A percentile compares a stretch with the other conserved stretches of the same genome.
phyloP scores from a whole-genome alignment of 2,888 invertebrate species.

The Drosophila falleni region DNA sequence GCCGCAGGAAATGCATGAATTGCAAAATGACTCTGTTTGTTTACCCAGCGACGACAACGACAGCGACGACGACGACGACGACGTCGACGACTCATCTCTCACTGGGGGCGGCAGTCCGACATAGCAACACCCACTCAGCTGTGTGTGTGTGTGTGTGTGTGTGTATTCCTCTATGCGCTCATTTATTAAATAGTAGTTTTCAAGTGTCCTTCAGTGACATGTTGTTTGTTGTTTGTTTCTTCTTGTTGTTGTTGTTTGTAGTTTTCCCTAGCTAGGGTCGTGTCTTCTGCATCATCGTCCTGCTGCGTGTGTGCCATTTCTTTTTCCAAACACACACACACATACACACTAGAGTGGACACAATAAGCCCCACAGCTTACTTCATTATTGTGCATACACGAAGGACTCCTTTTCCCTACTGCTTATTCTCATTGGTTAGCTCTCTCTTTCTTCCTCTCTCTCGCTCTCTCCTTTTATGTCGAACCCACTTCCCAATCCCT shows the following conservation, averaged over 20 bases:
- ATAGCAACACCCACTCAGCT: conserved; percentile 34
- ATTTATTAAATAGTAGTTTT: conserved; percentile 83
- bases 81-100: conserved; percentile 58
- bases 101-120: conserved; percentile 43
- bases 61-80: conserved; percentile 28
- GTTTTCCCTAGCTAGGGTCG: conserved; percentile 49
- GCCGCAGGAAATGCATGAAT: conserved; percentile 85
- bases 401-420: conserved; percentile 29
- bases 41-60: conserved; percentile 67
- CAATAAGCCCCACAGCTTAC: conserved; percentile 61
- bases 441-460: conserved; percentile 11
- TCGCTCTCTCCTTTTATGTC: not conserved
- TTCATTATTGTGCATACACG: conserved; percentile 77
- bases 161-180: conserved; percentile 70
- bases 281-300: conserved; percentile 44
- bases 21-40: conserved; percentile 83
- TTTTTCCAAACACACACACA: conserved; percentile 45
- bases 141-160: conserved; percentile 36
- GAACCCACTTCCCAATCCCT: conserved; percentile 4
- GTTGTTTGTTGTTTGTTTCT: conserved; percentile 74
- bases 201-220: conserved; percentile 82
- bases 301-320: conserved; percentile 67
- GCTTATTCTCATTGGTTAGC: conserved; percentile 14
- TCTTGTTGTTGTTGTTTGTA: conserved; percentile 43
- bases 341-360: conserved; percentile 42